Evolutionary conservation across 2,113 vertebrate species (phyloP), one percentile per base, ranked within the genome.

Genomic region (Pteropus alecto): DNA sequence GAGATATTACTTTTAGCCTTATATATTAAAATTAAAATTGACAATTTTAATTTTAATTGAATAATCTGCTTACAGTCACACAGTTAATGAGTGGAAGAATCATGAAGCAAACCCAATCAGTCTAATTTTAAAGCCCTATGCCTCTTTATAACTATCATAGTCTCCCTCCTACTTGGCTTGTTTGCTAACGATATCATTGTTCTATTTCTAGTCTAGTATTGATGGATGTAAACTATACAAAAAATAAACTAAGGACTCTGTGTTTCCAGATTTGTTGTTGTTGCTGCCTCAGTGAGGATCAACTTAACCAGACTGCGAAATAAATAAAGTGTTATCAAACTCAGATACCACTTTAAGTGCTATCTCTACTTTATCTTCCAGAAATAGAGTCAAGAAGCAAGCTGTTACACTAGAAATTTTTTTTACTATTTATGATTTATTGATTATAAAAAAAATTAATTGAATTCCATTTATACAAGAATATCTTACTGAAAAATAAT

Each of bases 391-490:
- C 41, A 91, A 91, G 58, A 76, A 92, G 70, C 30, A 78, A 81
- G 21, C 7, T 79, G 30, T n/a, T 79, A 73, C 11, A 48, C 7
- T 18, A 84, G 21, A 21, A 71, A 78, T 51, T 24, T 11, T 41
- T 74, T 63, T 85, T 65, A 48, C 38, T 63, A 65, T 54, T 51
- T 79, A 70, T 41, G 9, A 56, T 74, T 83, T 74, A 94, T 56
- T 56, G 26, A 51, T 60, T 86, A 26, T 33, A 77, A 60, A 56
- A 16, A 60, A 89, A 65, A 26, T n/a, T 18, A 54, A 33, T 68
- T 84, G 81, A 95, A 85, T 83, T 93, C 26, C 65, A 5, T 61
- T 96, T 93, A 74, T 90, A 87, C 2, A 85, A 22, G 56, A 94
- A 68, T 90, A 10, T 68, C 38, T 77, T 61, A 78, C 35, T 19